Evolutionary conservation across 2,113 vertebrate species (phyloP), one percentile per base, ranked within the genome.

Genomic region (Peromyscus leucopus): DNA sequence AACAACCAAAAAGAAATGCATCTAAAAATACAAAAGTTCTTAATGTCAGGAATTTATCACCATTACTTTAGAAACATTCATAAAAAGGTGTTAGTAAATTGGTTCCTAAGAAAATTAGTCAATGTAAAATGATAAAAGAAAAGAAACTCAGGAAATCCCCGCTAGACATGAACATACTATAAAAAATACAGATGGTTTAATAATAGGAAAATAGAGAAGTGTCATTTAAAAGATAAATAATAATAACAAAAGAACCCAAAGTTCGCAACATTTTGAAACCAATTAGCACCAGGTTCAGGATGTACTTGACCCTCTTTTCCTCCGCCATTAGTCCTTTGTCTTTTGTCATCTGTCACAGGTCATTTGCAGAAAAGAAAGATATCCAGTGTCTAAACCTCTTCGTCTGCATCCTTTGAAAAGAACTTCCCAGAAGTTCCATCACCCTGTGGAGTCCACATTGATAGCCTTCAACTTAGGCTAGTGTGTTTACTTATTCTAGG

Each of bases 91-190:
- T 3, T 71, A 42, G 6, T 36, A 71, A 89, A 63, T 5, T 72
- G 31, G 8, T 86, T 93, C 88, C 19, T 78, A 84, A 93, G 83
- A 4, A 87, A 96, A 59, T 90, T 78, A 57, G 65, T 78, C 48
- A 88, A 94, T 83, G 33, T 7, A 82, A 91, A 80, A 84, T 94
- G 51, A 51, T 33, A 93, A 96, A 86, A 92, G 17, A 10, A 3
- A 88, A 0, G 36, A 26, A 36, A 72, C 67, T 31, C 9, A 7
- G 79, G 89, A 79, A 91, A 85, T 33, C 2, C 12, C 31, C 90
- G 11, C 69, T 71, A 91, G 59, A 95, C 82, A 57, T 4, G 74
- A 4, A 59, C 1, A 84, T 2, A 61, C 26, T 80, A 90, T 42
- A n/a, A 72, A 65, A 89, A 57, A 79, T 28, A 72, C 12, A 83